Conservation (phyloP, 2,888 invertebrate genomes). For the Poecilobothrus nobilitatus region DNA sequence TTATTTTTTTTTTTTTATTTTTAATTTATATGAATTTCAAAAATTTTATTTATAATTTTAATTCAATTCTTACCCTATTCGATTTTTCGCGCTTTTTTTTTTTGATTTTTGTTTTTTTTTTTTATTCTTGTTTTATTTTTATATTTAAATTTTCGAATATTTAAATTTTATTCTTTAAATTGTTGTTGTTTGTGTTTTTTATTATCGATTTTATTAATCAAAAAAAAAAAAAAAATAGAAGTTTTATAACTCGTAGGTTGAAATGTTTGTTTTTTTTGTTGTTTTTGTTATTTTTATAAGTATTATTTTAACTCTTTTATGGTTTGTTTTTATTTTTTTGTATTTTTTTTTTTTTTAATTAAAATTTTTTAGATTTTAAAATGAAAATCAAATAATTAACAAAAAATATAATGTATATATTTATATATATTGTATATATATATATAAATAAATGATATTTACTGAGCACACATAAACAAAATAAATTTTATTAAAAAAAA, state of each 20-base stretch:
- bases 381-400: too few species aligned
- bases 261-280: too few species aligned
- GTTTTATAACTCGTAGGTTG: too few species aligned
- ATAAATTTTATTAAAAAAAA: neutral
- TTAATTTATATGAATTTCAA: neutral
- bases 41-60: neutral
- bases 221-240: too few species aligned
- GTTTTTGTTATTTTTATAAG: neutral
- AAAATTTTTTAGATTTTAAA: too few species aligned
- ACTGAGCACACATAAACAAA: neutral
- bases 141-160: neutral
- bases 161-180: neutral
- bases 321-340: neutral
- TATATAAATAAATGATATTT: neutral
- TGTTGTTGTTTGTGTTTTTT: neutral
- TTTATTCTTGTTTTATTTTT: neutral
- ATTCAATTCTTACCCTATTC: neutral
- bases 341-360: too few species aligned
- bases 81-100: neutral
- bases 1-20: neutral
- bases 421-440: neutral
- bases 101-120: neutral
- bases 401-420: too few species aligned
- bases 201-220: neutral
- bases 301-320: neutral